Base-by-base conservation (phyloP, 2,888 invertebrate genomes). In the Tetramorium bicarinatum region DNA sequence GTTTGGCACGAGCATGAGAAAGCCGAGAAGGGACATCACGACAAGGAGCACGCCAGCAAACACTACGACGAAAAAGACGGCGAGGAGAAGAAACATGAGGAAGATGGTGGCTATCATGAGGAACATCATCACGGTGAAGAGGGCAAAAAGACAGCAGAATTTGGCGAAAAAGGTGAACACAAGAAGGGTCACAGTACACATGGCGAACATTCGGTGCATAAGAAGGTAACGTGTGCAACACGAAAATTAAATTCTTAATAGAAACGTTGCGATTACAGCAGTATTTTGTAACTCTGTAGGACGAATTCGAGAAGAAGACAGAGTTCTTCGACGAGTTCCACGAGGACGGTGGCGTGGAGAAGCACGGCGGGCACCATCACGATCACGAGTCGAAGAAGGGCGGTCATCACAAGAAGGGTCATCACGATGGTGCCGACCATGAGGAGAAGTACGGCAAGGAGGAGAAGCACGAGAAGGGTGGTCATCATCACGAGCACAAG, bases 291-390 rank as follows among this genome's bases (percentile, higher is more conserved):
- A 6, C 4, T 86, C 18, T 52, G n/a, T 84, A 95, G 93, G 97
- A 97, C 88, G 97, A 97, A 91, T 97, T 96, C 92, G 96, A 97
- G 91, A 97, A 97, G 93, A 97, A 97, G 85, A 96, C 97, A 49
- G 97, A 97, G 92, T 97, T 97, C 95, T 97, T 97, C 91, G 97
- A 97, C 92, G 97, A 97, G 93, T 96, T 96, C 83, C 96, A 97
- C 47, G 97, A 97, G 87, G 96, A 96, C 3, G 96, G 95, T 0
- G 97, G 96, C 41, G 95, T 96, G 66, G 97, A 97, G 89, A 97
- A 97, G 86, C 96, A 96, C 83, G 97, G 97, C 0, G 97, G 96
- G 0, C 96, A 95, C 92, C 95, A 96, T 87, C 94, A 96, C 34
- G 96, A 96, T 59, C 95, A 96, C 81, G 95, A 95, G 61, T 93